A percentile compares a stretch with the other conserved stretches of the same genome.
Conservation (phyloP, 2,113 vertebrate genomes). For the Gymnobelideus leadbeateri region DNA sequence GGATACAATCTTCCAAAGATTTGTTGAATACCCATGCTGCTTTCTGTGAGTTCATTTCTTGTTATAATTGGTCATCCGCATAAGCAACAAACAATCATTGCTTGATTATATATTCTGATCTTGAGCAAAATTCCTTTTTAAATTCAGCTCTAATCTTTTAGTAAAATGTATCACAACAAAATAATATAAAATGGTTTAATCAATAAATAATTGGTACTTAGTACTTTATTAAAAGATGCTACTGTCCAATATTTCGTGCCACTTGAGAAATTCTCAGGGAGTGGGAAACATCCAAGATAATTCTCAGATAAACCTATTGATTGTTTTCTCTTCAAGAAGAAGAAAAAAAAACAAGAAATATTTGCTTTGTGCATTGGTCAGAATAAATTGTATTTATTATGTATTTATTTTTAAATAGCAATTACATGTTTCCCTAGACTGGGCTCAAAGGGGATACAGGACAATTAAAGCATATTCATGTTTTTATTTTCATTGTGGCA, state of each 20-base stretch:
- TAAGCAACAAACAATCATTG: neutral
- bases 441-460: neutral
- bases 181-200: neutral
- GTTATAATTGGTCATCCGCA: neutral
- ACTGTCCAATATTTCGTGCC: neutral
- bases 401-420: neutral
- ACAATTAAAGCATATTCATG: neutral
- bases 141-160: neutral
- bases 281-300: constrained; percentile 10
- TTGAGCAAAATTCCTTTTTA: neutral
- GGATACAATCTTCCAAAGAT: neutral
- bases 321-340: neutral
- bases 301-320: neutral
- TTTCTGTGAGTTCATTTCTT: neutral
- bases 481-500: neutral
- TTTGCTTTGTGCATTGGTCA: neutral
- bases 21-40: neutral
- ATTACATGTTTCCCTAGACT: neutral
- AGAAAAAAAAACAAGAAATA: neutral
- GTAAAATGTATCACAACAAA: neutral
- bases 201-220: constrained; percentile 33
- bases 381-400: neutral
- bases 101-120: neutral
- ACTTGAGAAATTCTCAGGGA: neutral
- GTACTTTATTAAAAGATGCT: neutral